Evolutionary conservation across 1,140 invertebrate genomes (phyloP).

Genomic region (Sarcophaga peregrina): DNA sequence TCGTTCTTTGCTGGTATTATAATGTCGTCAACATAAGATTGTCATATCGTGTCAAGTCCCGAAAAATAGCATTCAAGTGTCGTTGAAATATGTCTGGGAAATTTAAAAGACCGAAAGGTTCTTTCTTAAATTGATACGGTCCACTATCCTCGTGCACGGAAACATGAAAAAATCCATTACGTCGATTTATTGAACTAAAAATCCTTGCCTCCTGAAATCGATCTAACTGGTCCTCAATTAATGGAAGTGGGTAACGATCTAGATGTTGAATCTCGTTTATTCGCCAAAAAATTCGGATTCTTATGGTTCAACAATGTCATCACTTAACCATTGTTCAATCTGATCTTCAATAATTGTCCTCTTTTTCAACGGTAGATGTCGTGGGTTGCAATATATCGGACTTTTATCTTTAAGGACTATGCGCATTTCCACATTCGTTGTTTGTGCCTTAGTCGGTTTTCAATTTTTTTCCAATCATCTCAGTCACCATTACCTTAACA

Average conservation of each 20-base stretch:
- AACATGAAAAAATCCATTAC: slow-evolving; percentile 45
- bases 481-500: slow-evolving; percentile 39
- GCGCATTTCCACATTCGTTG: slow-evolving; percentile 44
- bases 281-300: slow-evolving; percentile 51
- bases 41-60: slow-evolving; percentile 16
- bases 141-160: slow-evolving; percentile 18
- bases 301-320: slow-evolving; percentile 50
- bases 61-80: slow-evolving; percentile 41
- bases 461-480: slow-evolving; percentile 41
- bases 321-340: slow-evolving; percentile 52
- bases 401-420: slow-evolving; percentile 50
- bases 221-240: slow-evolving; percentile 43
- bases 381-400: slow-evolving; percentile 48
- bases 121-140: slow-evolving; percentile 38
- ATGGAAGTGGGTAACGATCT: slow-evolving; percentile 31
- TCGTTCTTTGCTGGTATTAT: slow-evolving; percentile 43
- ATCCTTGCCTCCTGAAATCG: slow-evolving; percentile 26
- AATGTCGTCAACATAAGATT: slow-evolving; percentile 42
- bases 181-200: slow-evolving; percentile 40
- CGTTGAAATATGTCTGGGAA: slow-evolving; percentile 42
- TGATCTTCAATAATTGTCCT: slow-evolving; percentile 44
- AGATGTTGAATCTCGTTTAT: slow-evolving; percentile 47
- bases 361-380: too few species aligned
- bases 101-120: slow-evolving; percentile 43
- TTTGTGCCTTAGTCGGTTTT: not conserved